Evolutionary conservation across 2,888 invertebrate genomes (phyloP).

Genomic region (Coronaproctus castanopsis): DNA sequence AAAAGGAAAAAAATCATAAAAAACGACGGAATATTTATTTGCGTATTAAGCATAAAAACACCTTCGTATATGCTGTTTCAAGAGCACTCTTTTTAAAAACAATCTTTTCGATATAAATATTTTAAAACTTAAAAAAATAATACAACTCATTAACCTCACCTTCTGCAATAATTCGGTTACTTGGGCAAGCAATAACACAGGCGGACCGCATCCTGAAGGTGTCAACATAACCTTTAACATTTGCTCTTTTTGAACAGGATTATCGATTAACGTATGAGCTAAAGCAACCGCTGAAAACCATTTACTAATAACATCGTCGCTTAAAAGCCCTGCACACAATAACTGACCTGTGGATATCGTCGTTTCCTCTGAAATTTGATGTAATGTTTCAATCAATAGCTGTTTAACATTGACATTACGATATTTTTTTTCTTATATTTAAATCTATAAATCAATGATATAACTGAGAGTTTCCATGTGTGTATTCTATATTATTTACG

Average conservation of each 20-base stretch:
- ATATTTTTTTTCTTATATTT: background rate
- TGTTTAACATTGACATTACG: background rate
- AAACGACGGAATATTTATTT: too few relatives aligned
- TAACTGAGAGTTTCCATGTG: too few relatives aligned
- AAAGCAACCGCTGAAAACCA: constrained; percentile 91
- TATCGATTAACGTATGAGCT: constrained; percentile 73
- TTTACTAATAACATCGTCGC: constrained; percentile 65
- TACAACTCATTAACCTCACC: too few relatives aligned
- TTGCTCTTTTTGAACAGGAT: constrained; percentile 68
- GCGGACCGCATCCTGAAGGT: constrained; percentile 53
- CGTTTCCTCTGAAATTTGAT: constrained; percentile 12
- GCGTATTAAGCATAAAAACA: too few relatives aligned
- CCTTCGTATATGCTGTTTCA: too few relatives aligned
- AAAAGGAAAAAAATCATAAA: too few relatives aligned
- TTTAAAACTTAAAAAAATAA: too few relatives aligned
- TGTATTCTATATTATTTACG: too few relatives aligned
- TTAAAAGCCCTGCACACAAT: constrained; percentile 79
- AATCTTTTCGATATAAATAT: too few relatives aligned
- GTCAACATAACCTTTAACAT: constrained; percentile 63
- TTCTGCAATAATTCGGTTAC: constrained; percentile 67
- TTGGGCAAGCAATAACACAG: constrained; percentile 76
- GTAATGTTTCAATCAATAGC: background rate
- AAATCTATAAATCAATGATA: too few relatives aligned
- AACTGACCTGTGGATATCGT: constrained; percentile 53
- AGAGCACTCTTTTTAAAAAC: too few relatives aligned